These are phyloP conservation scores for Cydia splendana DNA, from an alignment of 1,140 invertebrate genomes.

Conservation along the genomic window DNA sequence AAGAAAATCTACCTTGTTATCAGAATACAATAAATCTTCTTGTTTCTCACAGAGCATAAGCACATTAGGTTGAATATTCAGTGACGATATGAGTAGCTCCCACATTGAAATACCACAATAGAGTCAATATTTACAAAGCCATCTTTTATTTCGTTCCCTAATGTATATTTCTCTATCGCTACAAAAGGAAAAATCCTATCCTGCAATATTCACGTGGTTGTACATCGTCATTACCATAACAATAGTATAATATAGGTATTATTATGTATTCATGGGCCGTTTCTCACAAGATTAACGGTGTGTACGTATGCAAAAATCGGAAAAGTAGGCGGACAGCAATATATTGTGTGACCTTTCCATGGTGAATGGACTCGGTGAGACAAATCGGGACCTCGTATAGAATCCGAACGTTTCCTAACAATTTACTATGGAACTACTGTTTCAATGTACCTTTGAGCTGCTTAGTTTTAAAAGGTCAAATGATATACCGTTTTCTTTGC, in stretches of 20 bases:
- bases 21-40: too few relatives aligned
- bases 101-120: neutral
- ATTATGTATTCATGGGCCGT: constrained; percentile 11
- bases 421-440: constrained; percentile 24
- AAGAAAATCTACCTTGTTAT: too few relatives aligned
- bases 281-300: constrained; percentile 26
- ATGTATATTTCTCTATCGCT: neutral
- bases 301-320: constrained; percentile 30
- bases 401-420: constrained; percentile 38
- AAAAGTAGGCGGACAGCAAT: constrained; percentile 32
- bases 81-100: neutral
- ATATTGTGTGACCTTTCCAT: constrained; percentile 42
- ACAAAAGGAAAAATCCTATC: constrained; percentile 3
- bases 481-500: neutral
- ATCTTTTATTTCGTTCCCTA: constrained; percentile 4
- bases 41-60: too few relatives aligned
- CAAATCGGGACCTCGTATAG: constrained; percentile 39
- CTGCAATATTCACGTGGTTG: neutral
- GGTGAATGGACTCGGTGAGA: constrained; percentile 39
- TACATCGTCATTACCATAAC: constrained; percentile 23
- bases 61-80: neutral
- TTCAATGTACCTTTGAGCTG: neutral
- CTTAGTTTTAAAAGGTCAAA: neutral
- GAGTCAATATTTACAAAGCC: neutral
- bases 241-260: constrained; percentile 16